Conservation (phyloP, 1,140 invertebrate genomes). For the Drosophila funebris region DNA sequence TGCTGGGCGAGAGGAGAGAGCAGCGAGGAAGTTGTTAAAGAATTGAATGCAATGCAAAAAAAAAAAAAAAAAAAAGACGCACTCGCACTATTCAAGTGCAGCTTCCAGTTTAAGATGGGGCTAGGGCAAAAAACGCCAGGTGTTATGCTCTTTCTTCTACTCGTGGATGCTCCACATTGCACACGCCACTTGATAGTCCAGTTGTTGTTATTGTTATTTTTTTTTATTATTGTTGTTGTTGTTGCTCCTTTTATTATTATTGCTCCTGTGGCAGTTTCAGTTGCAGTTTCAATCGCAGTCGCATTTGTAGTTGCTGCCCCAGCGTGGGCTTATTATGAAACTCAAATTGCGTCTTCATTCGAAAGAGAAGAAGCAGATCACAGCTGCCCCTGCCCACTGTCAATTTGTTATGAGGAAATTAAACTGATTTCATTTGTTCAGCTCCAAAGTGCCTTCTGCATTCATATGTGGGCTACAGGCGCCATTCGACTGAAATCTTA, state of each 20-base stretch:
- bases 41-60: slow-evolving; percentile 30
- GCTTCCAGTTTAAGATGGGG: slow-evolving; percentile 60
- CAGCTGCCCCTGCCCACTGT: slow-evolving; percentile 35
- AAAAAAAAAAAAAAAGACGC: slow-evolving; percentile 24
- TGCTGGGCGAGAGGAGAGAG: slow-evolving; percentile 7
- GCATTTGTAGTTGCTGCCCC: slow-evolving; percentile 1
- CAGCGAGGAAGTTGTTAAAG: background rate
- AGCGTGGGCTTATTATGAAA: slow-evolving; percentile 70
- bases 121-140: slow-evolving; percentile 67
- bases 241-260: background rate
- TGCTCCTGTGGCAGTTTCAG: slow-evolving; percentile 1
- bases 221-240: slow-evolving; percentile 6
- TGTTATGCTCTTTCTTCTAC: slow-evolving; percentile 41
- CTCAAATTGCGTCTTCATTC: slow-evolving; percentile 61
- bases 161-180: slow-evolving; percentile 38
- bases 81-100: slow-evolving; percentile 41
- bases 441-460: background rate
- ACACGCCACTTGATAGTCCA: slow-evolving; percentile 54
- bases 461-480: slow-evolving; percentile 47
- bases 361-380: slow-evolving; percentile 31
- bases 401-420: slow-evolving; percentile 53
- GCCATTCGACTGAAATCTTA: slow-evolving; percentile 57
- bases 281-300: background rate
- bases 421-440: slow-evolving; percentile 48
- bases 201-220: slow-evolving; percentile 1